Conservation (phyloP, 2,797 vertebrate genomes). For the Mormyrus hasselquistii region DNA sequence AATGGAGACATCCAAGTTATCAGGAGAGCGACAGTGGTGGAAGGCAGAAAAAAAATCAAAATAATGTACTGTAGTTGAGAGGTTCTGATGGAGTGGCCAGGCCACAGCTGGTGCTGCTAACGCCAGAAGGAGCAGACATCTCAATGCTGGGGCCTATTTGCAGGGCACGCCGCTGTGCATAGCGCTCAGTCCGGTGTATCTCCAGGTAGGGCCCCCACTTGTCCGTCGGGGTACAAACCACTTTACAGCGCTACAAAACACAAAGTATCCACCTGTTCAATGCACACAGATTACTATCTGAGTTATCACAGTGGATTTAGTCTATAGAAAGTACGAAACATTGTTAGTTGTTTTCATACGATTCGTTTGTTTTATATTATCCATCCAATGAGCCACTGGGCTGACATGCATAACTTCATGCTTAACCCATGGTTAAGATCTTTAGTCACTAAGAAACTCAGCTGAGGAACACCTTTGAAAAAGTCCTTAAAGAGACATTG, state of each 20-base stretch:
- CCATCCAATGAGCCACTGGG: not conserved
- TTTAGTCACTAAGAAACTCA: not conserved
- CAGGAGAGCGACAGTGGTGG: not conserved
- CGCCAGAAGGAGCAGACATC: conserved; percentile 36
- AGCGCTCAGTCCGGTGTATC: conserved; percentile 68
- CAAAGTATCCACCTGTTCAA: not conserved
- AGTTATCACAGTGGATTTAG: not conserved
- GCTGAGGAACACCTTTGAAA: not conserved
- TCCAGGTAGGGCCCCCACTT: conserved; percentile 84
- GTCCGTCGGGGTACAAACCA: conserved; percentile 62
- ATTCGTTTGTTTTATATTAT: not conserved
- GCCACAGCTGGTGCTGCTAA: conserved; percentile 38
- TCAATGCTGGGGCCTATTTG: not conserved
- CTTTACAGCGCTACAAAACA: conserved; percentile 65
- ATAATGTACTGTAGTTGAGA: not conserved
- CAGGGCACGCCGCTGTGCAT: conserved; percentile 43
- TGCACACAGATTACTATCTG: not conserved
- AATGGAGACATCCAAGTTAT: not conserved
- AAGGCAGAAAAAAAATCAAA: not conserved
- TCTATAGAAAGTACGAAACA: not conserved
- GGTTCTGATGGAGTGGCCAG: not conserved
- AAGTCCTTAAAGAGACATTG: not conserved
- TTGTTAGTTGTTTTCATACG: not conserved
- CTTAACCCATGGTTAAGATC: not conserved
- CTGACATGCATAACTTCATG: not conserved